Evolutionary conservation across 2,113 vertebrate species (phyloP).

Genomic region (Pangasianodon gigas): DNA sequence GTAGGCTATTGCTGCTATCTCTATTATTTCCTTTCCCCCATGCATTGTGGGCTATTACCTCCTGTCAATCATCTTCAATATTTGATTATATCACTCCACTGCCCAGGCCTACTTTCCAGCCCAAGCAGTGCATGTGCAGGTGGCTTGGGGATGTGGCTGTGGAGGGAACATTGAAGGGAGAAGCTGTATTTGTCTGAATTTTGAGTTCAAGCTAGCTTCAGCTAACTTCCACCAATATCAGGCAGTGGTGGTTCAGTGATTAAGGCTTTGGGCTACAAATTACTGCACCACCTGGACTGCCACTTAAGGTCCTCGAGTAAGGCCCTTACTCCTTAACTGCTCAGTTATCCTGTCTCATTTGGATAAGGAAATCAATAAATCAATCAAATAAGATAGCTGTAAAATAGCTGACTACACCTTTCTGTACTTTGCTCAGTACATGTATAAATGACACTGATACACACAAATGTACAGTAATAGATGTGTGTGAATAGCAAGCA

Average conservation of each 20-base stretch:
- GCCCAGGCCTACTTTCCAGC: not conserved
- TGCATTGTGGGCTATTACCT: not conserved
- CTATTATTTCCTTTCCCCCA: not conserved
- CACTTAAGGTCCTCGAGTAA: not conserved
- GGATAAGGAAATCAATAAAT: not conserved
- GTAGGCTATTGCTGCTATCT: not conserved
- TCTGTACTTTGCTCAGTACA: not conserved
- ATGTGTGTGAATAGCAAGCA: not conserved
- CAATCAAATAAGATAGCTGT: not conserved
- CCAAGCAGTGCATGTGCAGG: not conserved
- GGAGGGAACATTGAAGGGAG: not conserved
- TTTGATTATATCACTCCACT: not conserved
- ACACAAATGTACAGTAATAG: not conserved
- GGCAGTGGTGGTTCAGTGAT: not conserved
- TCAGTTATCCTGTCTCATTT: not conserved
- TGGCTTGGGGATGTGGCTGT: not conserved
- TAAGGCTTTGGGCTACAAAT: not conserved
- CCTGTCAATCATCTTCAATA: not conserved
- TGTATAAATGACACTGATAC: not conserved
- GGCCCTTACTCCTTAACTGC: not conserved
- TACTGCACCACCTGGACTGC: not conserved
- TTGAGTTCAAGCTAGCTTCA: not conserved
- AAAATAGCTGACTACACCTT: not conserved
- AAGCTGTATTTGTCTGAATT: not conserved
- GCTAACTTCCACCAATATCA: not conserved